Conservation (phyloP, 2,113 vertebrate genomes). For the human (Homo sapiens) region GRCh38 chr3:169425501-169426000, state of each 20-base stretch:
- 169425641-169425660: not conserved
- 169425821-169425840: conserved; percentile 14
- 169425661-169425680: not conserved
- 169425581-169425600: not conserved
- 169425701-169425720: not conserved
- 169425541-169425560: not conserved
- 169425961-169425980: not conserved
- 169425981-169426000: not conserved
- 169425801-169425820: not conserved
- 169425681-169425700: conserved; percentile 16
- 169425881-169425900: conserved; percentile 23
- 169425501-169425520: not conserved
- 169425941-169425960: not conserved
- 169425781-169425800: conserved; percentile 51
- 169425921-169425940: not conserved
- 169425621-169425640: conserved; percentile 16
- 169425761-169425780: conserved; percentile 6
- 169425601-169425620: not conserved
- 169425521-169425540: not conserved
- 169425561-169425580: not conserved
- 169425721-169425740: conserved; percentile 23
- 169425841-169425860: not conserved
- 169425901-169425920: not conserved
- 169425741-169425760: conserved; percentile 47
- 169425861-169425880: not conserved